These are phyloP conservation scores for Megalops cyprinoides DNA, from an alignment of 2,797 vertebrate genomes.

Conservation along the genomic window DNA sequence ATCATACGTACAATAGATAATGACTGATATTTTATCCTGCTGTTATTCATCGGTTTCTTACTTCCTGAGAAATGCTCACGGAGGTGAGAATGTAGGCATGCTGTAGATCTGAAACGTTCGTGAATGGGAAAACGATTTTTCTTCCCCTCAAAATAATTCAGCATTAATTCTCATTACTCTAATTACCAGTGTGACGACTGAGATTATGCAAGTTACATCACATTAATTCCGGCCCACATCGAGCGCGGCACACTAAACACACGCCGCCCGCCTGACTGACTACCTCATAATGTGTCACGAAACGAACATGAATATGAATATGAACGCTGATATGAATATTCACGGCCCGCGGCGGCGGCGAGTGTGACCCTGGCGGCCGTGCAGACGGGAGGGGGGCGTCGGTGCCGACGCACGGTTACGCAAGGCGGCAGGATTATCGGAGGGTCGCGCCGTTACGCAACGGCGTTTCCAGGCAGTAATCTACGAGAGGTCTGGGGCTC, in stretches of 20 bases:
- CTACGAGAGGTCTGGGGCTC: slow-evolving; percentile 56
- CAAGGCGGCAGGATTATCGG: slow-evolving; percentile 63
- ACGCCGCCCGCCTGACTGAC: background rate
- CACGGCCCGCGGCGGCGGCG: background rate
- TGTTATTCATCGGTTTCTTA: no score
- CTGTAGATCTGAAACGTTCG: no score
- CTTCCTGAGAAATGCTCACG: no score
- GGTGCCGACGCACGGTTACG: slow-evolving; percentile 63
- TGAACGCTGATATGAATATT: background rate
- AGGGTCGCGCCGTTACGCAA: slow-evolving; percentile 65
- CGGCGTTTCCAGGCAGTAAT: slow-evolving; percentile 64
- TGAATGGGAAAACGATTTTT: no score
- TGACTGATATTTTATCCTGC: no score
- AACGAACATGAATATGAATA: background rate
- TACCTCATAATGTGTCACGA: background rate
- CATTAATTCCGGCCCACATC: background rate
- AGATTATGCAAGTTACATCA: background rate
- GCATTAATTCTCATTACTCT: background rate
- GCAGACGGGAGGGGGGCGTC: slow-evolving; percentile 39
- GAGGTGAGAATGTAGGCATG: no score
- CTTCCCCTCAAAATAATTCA: no score
- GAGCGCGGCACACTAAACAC: background rate
- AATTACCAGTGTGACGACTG: background rate
- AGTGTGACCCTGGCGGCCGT: slow-evolving; percentile 33
- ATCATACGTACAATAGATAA: no score